Conservation (phyloP, 35 echinoderm and acorn worm genomes). For the Chiridota heheva region DNA sequence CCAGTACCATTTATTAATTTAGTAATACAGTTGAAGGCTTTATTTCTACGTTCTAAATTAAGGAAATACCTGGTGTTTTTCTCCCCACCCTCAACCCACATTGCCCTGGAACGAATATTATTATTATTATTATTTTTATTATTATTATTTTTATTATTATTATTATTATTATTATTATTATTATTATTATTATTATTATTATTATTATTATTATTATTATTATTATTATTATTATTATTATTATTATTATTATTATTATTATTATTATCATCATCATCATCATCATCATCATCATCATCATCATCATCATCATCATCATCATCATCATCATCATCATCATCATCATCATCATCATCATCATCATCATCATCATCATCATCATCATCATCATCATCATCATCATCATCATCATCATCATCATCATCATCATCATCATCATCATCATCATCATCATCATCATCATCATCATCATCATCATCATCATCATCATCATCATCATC, state of each 20-base stretch:
- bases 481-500: neutral
- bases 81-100: too few relatives aligned
- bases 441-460: neutral
- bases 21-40: too few relatives aligned
- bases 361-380: slow-evolving; percentile 35
- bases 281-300: neutral
- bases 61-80: too few relatives aligned
- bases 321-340: neutral
- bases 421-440: slow-evolving; percentile 33
- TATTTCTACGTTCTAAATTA: too few relatives aligned
- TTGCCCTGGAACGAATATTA: too few relatives aligned
- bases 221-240: neutral
- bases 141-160: neutral
- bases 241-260: neutral
- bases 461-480: neutral
- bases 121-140: neutral
- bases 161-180: neutral
- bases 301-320: slow-evolving; percentile 10
- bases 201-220: neutral
- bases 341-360: slow-evolving; percentile 21
- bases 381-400: slow-evolving; percentile 29
- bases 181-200: neutral
- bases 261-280: neutral
- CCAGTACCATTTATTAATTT: too few relatives aligned
- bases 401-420: slow-evolving; percentile 7